These are phyloP conservation scores for Drosophila acutilabella DNA, from an alignment of 2,888 invertebrate genomes.

Conservation along the genomic window DNA sequence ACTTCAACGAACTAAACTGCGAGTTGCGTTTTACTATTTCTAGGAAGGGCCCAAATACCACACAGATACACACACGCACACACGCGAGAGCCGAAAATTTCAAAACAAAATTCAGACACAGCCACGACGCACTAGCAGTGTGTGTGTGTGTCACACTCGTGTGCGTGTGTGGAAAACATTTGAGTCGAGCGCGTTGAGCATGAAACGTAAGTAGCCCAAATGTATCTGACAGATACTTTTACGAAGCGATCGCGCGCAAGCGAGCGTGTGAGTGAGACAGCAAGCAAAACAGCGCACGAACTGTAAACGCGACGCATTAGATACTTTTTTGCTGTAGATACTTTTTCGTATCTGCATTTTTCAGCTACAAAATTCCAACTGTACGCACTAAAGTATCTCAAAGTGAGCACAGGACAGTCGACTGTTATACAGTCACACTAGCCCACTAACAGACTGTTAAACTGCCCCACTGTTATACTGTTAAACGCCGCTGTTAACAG, in stretches of 20 bases:
- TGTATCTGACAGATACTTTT: constrained; percentile 68
- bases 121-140: constrained; percentile 40
- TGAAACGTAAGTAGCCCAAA: constrained; percentile 44
- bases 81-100: constrained; percentile 49
- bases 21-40: constrained; percentile 81
- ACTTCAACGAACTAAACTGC: constrained; percentile 80
- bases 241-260: constrained; percentile 55
- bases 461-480: background rate
- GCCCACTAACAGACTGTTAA: constrained; percentile 17
- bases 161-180: constrained; percentile 57
- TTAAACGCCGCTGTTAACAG: constrained; percentile 7
- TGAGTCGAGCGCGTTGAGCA: constrained; percentile 48
- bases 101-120: constrained; percentile 57
- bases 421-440: background rate
- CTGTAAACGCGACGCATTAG: background rate
- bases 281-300: background rate
- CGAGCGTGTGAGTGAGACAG: constrained; percentile 11
- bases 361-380: constrained; percentile 18
- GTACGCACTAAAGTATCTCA: constrained; percentile 15
- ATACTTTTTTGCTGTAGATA: background rate
- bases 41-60: constrained; percentile 66
- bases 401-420: constrained; percentile 2
- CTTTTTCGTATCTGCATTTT: background rate
- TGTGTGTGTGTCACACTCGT: constrained; percentile 12
- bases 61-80: constrained; percentile 22